Evolutionary conservation across 1,140 invertebrate species (phyloP), one percentile per base, ranked within the genome.

Genomic region (Grapholita molesta): DNA sequence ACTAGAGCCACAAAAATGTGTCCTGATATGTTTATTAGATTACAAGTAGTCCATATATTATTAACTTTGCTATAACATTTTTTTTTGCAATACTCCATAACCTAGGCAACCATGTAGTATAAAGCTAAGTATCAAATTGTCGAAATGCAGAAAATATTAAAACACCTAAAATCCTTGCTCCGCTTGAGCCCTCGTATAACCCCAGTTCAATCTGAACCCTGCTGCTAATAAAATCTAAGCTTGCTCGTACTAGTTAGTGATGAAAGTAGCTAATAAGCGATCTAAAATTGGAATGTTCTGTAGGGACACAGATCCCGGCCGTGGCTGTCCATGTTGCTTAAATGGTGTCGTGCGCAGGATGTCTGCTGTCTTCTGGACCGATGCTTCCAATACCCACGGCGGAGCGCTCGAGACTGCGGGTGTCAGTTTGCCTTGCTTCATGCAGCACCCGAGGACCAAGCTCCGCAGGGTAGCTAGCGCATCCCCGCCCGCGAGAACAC

Each of bases 341-440:
- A 86, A 75, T 76, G 70, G 77, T 89, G 76, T 87, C 82, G 80
- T 87, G 79, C 80, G 75, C 86, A 94, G 93, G 95, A 95, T 90
- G 95, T 95, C 82, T 97, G 96, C 94, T 96, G 96, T 86, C 93
- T 96, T 70, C 95, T 96, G 93, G 95, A 96, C 89, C 94, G 95
- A 91, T 97, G 96, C 94, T 96, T 96, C 94, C 95, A 95, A 90
- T 95, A 95, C 89, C 95, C 95, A 73, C 94, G 95, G 76, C 94
- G 95, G 85, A 96, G 96, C 82, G 93, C 95, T 66, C 94, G 96
- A 82, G 96, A 97, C 87, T 97, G 96, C 89, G 96, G 96, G 92
- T 97, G 96, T 94, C 96, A 97, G 90, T 97, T 97, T 90, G 96
- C 96, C 82, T 94, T 97, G 83, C 94, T 97, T 80, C 96, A 97